Percentiles rank a stretch among this genome's conserved stretches.
Evolutionary conservation across 1,140 invertebrate genomes (phyloP).

Genomic region (Lepidurus packardi): DNA sequence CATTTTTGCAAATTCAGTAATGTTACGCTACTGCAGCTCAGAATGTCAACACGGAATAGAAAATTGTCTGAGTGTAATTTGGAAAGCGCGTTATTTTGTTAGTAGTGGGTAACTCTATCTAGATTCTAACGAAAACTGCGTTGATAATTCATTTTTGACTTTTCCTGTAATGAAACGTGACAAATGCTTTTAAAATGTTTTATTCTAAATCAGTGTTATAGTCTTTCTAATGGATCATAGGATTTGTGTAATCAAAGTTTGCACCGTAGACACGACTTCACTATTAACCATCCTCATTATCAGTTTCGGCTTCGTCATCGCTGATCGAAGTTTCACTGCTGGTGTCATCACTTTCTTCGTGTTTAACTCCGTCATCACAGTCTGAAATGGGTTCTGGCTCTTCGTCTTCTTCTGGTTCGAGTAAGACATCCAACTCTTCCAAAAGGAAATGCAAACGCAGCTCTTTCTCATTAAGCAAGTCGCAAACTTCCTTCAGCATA

Average conservation of each 20-base stretch:
- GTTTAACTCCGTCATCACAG: not conserved
- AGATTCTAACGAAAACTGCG: too few relatives aligned
- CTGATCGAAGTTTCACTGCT: not conserved
- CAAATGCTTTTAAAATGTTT: too few relatives aligned
- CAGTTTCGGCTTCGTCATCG: not conserved
- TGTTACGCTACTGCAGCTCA: not conserved
- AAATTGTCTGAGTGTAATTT: not conserved
- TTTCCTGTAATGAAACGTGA: too few relatives aligned
- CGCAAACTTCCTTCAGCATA: constrained; percentile 42
- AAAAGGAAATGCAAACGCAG: constrained; percentile 43
- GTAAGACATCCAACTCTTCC: constrained; percentile 45
- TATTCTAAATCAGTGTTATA: too few relatives aligned
- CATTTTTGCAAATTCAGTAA: not conserved
- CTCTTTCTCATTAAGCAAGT: constrained; percentile 46
- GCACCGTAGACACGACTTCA: not conserved
- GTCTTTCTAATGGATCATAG: too few relatives aligned
- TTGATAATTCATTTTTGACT: too few relatives aligned
- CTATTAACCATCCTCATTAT: not conserved
- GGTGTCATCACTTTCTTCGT: not conserved
- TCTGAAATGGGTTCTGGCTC: not conserved
- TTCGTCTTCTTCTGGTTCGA: constrained; percentile 35
- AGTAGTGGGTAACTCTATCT: too few relatives aligned
- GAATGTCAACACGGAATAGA: not conserved
- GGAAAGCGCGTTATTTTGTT: not conserved
- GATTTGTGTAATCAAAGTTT: too few relatives aligned